Base-by-base conservation (phyloP, 2,797 vertebrate genomes). In the Myotis findleyi region DNA sequence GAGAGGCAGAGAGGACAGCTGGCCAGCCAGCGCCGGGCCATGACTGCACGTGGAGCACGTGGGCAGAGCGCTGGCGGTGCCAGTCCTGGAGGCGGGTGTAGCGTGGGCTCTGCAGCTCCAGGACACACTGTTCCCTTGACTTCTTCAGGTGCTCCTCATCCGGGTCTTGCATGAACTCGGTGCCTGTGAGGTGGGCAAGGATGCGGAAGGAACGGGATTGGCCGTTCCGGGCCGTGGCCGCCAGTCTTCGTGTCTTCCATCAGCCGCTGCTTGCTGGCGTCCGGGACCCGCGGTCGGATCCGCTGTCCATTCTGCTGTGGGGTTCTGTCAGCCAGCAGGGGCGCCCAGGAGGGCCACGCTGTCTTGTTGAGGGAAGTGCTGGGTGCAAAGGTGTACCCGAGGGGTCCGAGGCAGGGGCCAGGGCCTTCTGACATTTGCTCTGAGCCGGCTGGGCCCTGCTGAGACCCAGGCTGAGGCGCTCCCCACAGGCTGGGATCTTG, bases 331-430 rank as follows among this genome's bases (percentile, higher is more conserved):
- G 97, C 95, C 23, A 96, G 96, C 7, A 95, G 98, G 98, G 98
- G 97, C 11, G 98, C 98, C 98, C 99, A 97, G 9, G 99, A 99
- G 75, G 99, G 99, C 98, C 99, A 99, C 72, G 99, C 99, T 97
- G 99, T 99, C 99, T 99, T 99, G 99, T 99, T 99, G 99, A 99
- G 99, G 98, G 99, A 96, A 81, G 99, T 98, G 98, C 99, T 99
- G 98, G 99, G 99, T 98, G 99, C 98, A 98, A 99, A 99, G 98
- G 99, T 99, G 99, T 99, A 99, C 99, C 99, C 98, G 99, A 99
- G 98, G 98, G 98, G 96, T 98, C 99, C 98, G 99, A 99, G 98
- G 99, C 98, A 68, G 99, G 96, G 92, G 98, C 98, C 92, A 98
- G 98, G 97, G 99, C 99, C 99, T 99, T 62, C 57, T 12, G 4